Evolutionary conservation across 2,888 invertebrate genomes (phyloP).

Genomic region (Caenorhabditis panamensis): DNA sequence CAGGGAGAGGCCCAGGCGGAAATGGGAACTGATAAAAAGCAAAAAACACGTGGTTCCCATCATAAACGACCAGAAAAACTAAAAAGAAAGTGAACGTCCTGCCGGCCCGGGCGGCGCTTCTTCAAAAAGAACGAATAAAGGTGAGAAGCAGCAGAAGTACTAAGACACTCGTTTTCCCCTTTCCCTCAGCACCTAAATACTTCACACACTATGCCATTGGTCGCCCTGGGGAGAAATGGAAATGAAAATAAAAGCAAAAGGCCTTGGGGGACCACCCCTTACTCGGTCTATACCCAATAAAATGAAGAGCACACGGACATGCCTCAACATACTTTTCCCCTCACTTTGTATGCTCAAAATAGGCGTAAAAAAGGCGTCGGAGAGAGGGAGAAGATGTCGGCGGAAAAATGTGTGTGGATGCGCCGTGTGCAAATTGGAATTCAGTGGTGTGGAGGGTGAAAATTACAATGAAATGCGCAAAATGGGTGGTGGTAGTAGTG

Average conservation of each 20-base stretch:
- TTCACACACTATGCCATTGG: conserved; percentile 7
- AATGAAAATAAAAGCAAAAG: conserved; percentile 8
- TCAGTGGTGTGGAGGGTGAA: conserved; percentile 1
- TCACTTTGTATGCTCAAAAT: conserved; percentile 33
- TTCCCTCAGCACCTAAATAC: conserved; percentile 16
- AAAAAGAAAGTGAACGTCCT: background rate
- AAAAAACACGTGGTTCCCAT: conserved; percentile 11
- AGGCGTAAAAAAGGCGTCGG: conserved; percentile 22
- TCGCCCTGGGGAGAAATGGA: background rate
- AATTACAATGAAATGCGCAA: conserved; percentile 12
- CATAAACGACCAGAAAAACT: background rate
- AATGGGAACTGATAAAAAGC: background rate
- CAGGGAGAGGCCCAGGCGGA: background rate
- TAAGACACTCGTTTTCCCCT: conserved; percentile 21
- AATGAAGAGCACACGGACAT: conserved; percentile 27
- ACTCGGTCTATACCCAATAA: conserved; percentile 26
- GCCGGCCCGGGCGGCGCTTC: conserved; percentile 10
- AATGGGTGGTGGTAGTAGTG: background rate
- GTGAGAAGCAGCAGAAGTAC: conserved; percentile 27
- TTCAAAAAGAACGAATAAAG: conserved; percentile 28
- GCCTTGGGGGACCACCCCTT: conserved; percentile 2
- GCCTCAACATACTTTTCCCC: conserved; percentile 9
- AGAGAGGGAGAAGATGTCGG: background rate
- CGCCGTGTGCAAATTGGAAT: conserved; percentile 12
- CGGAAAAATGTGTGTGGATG: background rate